Percentiles rank a stretch among this genome's conserved stretches.
Evolutionary conservation across 64 coral and sea anemone genomes (phyloP).

Genomic region (Pocillopora verrucosa): DNA sequence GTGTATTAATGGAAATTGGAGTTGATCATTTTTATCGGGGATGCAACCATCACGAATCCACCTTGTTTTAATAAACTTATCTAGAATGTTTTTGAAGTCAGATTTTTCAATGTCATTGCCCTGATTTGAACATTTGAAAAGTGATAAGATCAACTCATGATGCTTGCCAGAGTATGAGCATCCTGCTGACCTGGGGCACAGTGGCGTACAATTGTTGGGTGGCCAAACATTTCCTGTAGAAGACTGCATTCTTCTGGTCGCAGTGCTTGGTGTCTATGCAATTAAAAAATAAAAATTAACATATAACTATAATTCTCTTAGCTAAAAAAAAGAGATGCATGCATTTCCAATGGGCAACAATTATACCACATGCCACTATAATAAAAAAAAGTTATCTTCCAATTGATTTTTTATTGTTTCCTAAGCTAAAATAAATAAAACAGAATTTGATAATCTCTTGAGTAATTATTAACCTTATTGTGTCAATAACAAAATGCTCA

Average conservation of each 20-base stretch:
- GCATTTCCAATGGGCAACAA: too few relatives aligned
- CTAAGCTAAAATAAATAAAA: too few relatives aligned
- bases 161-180: conserved; percentile 18
- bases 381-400: too few relatives aligned
- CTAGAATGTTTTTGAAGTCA: conserved; percentile 22
- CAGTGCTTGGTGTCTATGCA: not conserved
- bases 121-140: not conserved
- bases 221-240: not conserved
- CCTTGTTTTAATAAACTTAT: conserved; percentile 35
- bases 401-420: too few relatives aligned
- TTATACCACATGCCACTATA: too few relatives aligned
- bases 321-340: too few relatives aligned
- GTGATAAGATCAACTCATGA: conserved; percentile 18
- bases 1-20: conserved; percentile 19
- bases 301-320: not conserved
- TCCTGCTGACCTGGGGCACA: not conserved
- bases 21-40: conserved; percentile 1
- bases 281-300: not conserved
- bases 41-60: conserved; percentile 17
- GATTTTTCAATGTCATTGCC: not conserved
- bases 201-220: not conserved
- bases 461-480: too few relatives aligned
- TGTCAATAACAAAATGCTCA: too few relatives aligned
- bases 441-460: too few relatives aligned
- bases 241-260: not conserved